phyloP scores from a whole-genome alignment of 2,888 invertebrate genomes.

The Nebria brevicollis region DNA sequence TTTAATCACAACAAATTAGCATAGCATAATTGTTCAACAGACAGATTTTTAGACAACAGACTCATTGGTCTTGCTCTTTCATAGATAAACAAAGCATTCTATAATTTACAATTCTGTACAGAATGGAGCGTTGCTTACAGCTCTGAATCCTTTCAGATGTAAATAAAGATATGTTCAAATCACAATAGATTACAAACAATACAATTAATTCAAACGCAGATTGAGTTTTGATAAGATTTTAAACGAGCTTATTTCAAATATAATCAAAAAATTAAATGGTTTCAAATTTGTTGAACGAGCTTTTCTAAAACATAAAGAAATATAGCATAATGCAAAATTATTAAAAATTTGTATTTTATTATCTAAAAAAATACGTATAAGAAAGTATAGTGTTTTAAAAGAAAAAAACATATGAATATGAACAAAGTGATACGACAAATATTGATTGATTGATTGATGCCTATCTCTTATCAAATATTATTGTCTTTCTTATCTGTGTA shows the following conservation, averaged over 20 bases:
- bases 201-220: not conserved
- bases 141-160: not conserved
- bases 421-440: too few relatives aligned
- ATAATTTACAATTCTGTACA: not conserved
- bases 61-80: not conserved
- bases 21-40: not conserved
- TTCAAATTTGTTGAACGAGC: too few relatives aligned
- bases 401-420: too few relatives aligned
- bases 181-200: constrained; percentile 1
- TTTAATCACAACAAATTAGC: not conserved
- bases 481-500: too few relatives aligned
- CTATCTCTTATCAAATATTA: too few relatives aligned
- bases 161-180: not conserved
- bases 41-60: not conserved
- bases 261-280: not conserved
- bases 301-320: too few relatives aligned
- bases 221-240: not conserved
- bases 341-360: too few relatives aligned
- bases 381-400: too few relatives aligned
- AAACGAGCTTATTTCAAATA: not conserved
- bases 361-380: too few relatives aligned
- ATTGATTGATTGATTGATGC: too few relatives aligned
- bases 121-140: not conserved
- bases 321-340: too few relatives aligned
- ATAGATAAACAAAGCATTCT: not conserved